phyloP scores from a whole-genome alignment of 2,113 vertebrate genomes.

The Furnarius figulus region DNA sequence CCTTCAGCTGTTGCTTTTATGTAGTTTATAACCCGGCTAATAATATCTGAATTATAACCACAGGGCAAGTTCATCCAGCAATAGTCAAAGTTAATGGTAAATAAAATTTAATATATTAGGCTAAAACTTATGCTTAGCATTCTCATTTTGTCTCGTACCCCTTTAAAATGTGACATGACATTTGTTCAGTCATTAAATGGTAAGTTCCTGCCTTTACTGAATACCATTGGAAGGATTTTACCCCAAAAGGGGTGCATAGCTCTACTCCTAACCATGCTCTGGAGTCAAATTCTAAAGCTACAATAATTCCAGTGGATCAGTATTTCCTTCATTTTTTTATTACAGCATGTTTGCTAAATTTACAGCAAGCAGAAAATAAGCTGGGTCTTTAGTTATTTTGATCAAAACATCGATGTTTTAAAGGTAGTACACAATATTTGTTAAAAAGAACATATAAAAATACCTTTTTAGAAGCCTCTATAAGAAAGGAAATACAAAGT shows the following conservation, averaged over 20 bases:
- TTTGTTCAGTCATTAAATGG: background rate
- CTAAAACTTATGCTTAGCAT: background rate
- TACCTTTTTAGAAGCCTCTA: constrained; percentile 84
- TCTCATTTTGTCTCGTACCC: background rate
- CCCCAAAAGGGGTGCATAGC: constrained; percentile 45
- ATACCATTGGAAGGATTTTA: constrained; percentile 27
- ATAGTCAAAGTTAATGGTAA: background rate
- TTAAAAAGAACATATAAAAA: constrained; percentile 87
- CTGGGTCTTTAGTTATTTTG: constrained; percentile 76
- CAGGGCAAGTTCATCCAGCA: background rate
- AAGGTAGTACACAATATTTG: constrained; percentile 83
- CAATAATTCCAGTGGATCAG: constrained; percentile 81
- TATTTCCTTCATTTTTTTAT: constrained; percentile 85
- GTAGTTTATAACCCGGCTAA: background rate
- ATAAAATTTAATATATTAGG: background rate
- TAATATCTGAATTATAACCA: background rate
- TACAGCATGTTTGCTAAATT: constrained; percentile 83
- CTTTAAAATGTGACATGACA: background rate
- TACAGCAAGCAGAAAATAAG: constrained; percentile 86
- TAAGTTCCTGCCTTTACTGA: constrained; percentile 8
- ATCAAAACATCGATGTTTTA: constrained; percentile 82
- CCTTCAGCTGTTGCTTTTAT: background rate
- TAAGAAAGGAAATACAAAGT: constrained; percentile 87
- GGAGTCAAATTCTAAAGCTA: constrained; percentile 74
- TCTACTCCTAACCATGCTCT: constrained; percentile 58